These are phyloP conservation scores for Teleogryllus occipitalis DNA, from an alignment of 1,140 invertebrate species.

Conservation along the genomic window DNA sequence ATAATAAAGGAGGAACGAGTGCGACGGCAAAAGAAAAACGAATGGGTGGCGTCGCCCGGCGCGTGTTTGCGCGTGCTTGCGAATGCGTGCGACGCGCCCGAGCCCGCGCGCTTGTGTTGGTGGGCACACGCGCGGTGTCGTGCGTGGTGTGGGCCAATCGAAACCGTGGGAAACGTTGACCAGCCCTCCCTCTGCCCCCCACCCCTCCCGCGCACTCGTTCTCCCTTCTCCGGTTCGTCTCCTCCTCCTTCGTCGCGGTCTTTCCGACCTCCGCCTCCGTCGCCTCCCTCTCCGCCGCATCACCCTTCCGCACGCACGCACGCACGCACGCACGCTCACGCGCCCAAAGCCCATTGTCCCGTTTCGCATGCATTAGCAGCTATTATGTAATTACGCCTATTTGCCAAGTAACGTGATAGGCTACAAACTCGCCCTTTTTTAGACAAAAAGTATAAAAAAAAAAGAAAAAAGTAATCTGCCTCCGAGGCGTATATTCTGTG, in stretches of 20 bases:
- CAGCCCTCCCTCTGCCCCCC: no score
- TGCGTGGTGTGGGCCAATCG: no score
- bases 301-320: neutral
- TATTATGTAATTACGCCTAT: slow-evolving; percentile 1
- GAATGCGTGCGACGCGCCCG: no score
- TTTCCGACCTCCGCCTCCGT: neutral
- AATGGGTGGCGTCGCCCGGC: no score
- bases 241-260: neutral
- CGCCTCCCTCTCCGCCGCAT: neutral
- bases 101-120: no score
- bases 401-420: neutral
- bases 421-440: neutral
- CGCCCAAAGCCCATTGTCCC: neutral
- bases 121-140: no score
- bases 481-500: neutral
- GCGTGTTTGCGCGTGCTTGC: no score
- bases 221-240: no score
- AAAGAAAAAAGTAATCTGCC: neutral
- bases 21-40: no score
- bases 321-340: neutral
- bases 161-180: no score
- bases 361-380: neutral
- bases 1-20: no score
- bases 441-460: neutral
- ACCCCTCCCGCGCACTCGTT: no score